A percentile compares a stretch with the other conserved stretches of the same genome.
phyloP scores from a whole-genome alignment of 2,113 vertebrate species.

The Larimichthys crocea region DNA sequence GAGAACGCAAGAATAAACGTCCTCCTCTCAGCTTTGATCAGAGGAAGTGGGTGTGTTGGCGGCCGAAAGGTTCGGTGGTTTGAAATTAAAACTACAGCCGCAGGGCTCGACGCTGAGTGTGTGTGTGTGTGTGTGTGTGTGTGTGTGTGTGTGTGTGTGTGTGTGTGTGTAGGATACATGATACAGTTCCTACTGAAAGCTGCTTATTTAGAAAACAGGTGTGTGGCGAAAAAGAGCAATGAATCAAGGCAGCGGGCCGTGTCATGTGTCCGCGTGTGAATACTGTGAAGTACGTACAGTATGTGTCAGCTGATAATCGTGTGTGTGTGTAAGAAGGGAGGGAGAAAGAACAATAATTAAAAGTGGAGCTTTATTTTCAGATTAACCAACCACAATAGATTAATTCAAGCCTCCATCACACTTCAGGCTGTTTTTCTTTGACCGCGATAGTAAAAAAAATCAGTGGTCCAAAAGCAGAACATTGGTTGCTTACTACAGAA shows the following conservation, averaged over 20 bases:
- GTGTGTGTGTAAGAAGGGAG: not conserved
- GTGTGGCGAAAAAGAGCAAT: constrained; percentile 26
- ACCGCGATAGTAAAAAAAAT: not conserved
- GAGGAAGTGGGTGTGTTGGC: constrained; percentile 50
- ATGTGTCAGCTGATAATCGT: not conserved
- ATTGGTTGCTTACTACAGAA: not conserved
- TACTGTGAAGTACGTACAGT: not conserved
- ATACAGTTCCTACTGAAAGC: constrained; percentile 29
- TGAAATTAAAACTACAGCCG: constrained; percentile 62
- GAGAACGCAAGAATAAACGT: constrained; percentile 35
- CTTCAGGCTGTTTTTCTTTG: constrained; percentile 6
- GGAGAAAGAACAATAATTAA: not conserved
- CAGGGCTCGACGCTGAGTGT: constrained; percentile 11
- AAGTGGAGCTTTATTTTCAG: constrained; percentile 8
- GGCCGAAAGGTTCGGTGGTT: constrained; percentile 39
- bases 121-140: not conserved
- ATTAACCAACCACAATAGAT: constrained; percentile 8
- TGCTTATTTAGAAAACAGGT: constrained; percentile 58
- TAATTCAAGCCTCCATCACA: constrained; percentile 1
- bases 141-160: not conserved
- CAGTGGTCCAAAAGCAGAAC: not conserved
- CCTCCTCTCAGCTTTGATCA: constrained; percentile 35
- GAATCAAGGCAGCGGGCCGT: constrained; percentile 12
- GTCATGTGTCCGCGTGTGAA: not conserved
- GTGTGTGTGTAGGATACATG: constrained; percentile 13